Conservation (phyloP, 2,888 invertebrate genomes). For the Rhagonycha fulva region DNA sequence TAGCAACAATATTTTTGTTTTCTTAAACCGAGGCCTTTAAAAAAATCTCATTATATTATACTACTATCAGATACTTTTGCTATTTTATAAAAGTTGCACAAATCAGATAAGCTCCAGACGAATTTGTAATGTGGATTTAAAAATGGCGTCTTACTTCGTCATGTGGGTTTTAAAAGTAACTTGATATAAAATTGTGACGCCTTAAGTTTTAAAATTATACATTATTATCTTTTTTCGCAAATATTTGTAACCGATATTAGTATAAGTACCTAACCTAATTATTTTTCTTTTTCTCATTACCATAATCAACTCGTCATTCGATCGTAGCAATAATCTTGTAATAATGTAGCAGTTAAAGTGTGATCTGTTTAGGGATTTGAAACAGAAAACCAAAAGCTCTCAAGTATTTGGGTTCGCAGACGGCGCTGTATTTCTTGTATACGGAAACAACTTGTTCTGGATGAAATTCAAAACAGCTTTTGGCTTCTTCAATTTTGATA, state of each 20-base stretch:
- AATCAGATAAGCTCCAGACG: conserved; percentile 8
- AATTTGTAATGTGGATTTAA: conserved; percentile 9
- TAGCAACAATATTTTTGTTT: background rate
- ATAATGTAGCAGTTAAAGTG: background rate
- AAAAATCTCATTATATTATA: background rate
- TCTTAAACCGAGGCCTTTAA: background rate
- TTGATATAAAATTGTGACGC: conserved; percentile 12
- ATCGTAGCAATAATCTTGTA: background rate
- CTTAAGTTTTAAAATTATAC: conserved; percentile 20
- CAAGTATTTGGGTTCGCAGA: background rate
- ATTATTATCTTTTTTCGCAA: conserved; percentile 22
- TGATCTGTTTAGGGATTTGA: background rate
- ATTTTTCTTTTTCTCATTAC: background rate
- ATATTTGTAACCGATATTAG: conserved; percentile 22
- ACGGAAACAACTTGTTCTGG: background rate
- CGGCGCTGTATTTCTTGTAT: background rate
- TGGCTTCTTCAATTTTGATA: background rate
- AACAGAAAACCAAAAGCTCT: background rate
- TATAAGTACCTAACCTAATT: background rate
- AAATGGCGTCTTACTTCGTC: conserved; percentile 13
- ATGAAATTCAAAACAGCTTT: background rate
- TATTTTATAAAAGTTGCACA: background rate
- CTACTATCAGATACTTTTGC: background rate
- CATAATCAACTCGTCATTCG: background rate
- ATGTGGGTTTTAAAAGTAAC: conserved; percentile 17